Percentiles rank a stretch among this genome's conserved stretches.
phyloP scores from a whole-genome alignment of 2,797 vertebrate species.

The Acanthiza pusilla region DNA sequence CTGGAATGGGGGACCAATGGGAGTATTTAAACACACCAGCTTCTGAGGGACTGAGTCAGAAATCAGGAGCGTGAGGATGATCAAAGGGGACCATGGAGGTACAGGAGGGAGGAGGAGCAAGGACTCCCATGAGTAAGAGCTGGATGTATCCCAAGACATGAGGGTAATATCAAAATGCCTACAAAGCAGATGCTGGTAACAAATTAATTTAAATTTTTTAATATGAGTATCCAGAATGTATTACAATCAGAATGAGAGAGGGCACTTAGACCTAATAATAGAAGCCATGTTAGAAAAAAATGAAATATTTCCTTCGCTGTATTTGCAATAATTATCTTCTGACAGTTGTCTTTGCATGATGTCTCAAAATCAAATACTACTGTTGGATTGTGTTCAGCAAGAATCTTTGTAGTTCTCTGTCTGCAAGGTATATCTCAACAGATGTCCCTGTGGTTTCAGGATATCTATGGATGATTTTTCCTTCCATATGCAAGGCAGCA shows the following conservation, averaged over 20 bases:
- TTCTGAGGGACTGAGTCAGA: background rate
- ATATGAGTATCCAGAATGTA: background rate
- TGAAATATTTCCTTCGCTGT: background rate
- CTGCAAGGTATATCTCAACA: background rate
- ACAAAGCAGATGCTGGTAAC: background rate
- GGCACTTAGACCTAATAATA: background rate
- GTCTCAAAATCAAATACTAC: background rate
- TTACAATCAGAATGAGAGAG: background rate
- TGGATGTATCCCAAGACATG: background rate
- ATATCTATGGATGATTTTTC: background rate
- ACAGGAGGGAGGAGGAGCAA: background rate
- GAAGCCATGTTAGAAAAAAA: background rate
- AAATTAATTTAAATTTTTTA: background rate
- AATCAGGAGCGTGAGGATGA: background rate
- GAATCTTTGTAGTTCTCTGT: background rate
- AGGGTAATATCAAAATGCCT: background rate
- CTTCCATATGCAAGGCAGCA: background rate
- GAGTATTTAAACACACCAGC: background rate
- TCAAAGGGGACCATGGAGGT: background rate
- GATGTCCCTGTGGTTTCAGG: background rate
- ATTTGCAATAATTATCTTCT: background rate
- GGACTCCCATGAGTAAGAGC: background rate
- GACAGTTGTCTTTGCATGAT: background rate
- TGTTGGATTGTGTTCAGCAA: background rate
- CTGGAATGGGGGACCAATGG: background rate